A percentile compares a stretch with the other conserved stretches of the same genome.
These are phyloP conservation scores for Neuroscelio doddi DNA, from an alignment of 2,888 invertebrate genomes.

Conservation along the genomic window DNA sequence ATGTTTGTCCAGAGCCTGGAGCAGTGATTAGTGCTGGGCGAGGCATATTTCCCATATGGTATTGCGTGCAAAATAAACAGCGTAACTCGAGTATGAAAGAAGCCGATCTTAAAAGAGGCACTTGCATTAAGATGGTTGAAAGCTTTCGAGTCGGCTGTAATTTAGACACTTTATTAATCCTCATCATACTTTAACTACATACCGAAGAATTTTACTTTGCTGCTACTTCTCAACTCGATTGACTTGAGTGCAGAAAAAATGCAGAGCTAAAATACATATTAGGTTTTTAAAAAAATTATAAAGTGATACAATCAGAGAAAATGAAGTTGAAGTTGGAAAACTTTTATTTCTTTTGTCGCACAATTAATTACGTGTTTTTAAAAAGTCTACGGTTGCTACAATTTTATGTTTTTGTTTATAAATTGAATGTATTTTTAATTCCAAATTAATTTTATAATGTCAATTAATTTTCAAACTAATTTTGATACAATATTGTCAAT, in stretches of 20 bases:
- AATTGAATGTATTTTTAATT: too few species aligned
- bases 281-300: too few species aligned
- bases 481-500: too few species aligned
- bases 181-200: constrained; percentile 32
- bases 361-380: too few species aligned
- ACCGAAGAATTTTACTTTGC: constrained; percentile 40
- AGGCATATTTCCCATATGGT: constrained; percentile 37
- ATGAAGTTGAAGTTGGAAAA: too few species aligned
- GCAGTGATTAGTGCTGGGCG: constrained; percentile 34
- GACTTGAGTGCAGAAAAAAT: not conserved
- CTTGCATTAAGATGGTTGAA: constrained; percentile 40
- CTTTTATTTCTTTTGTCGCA: too few species aligned
- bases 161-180: constrained; percentile 44
- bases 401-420: too few species aligned
- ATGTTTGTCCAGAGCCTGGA: constrained; percentile 20
- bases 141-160: constrained; percentile 42
- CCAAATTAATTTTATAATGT: too few species aligned
- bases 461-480: too few species aligned
- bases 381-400: too few species aligned
- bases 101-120: constrained; percentile 36
- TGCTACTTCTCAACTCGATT: constrained; percentile 32
- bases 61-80: constrained; percentile 41
- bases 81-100: constrained; percentile 44
- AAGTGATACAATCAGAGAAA: too few species aligned
- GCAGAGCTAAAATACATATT: too few species aligned